Conservation (phyloP, 2,113 vertebrate genomes). For the Talpa occidentalis region DNA sequence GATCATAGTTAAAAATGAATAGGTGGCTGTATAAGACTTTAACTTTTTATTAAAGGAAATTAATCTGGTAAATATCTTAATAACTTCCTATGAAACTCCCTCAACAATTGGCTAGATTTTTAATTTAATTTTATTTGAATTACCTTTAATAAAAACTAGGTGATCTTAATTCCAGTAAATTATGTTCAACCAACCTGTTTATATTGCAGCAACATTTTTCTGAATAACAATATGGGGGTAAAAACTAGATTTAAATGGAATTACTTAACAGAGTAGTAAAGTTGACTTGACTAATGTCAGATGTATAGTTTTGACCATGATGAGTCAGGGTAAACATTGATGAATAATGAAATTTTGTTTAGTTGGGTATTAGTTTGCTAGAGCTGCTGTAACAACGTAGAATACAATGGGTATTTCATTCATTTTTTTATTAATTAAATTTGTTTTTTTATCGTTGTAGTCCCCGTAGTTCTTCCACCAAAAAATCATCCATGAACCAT, state of each 20-base stretch:
- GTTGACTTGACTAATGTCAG: background rate
- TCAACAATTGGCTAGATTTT: slow-evolving; percentile 41
- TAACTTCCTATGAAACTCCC: slow-evolving; percentile 5
- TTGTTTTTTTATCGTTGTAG: background rate
- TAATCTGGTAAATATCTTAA: background rate
- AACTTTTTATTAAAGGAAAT: slow-evolving; percentile 20
- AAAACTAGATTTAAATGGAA: background rate
- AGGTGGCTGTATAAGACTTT: background rate
- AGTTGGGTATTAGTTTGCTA: background rate
- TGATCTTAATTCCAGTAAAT: slow-evolving; percentile 64
- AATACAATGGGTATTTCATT: background rate
- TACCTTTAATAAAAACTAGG: slow-evolving; percentile 50
- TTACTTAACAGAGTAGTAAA: slow-evolving; percentile 19
- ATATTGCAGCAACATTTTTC: background rate
- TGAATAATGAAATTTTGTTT: slow-evolving; percentile 26
- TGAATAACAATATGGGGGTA: slow-evolving; percentile 39
- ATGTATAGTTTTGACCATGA: background rate
- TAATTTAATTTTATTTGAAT: slow-evolving; percentile 56
- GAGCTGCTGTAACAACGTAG: background rate
- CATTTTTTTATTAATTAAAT: background rate
- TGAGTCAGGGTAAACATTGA: slow-evolving; percentile 6
- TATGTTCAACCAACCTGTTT: slow-evolving; percentile 30
- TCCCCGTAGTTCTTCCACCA: too few species aligned
- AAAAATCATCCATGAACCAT: too few species aligned
- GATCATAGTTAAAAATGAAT: background rate